Evolutionary conservation across 1,140 invertebrate species (phyloP).

Genomic region (Achatina immaculata): DNA sequence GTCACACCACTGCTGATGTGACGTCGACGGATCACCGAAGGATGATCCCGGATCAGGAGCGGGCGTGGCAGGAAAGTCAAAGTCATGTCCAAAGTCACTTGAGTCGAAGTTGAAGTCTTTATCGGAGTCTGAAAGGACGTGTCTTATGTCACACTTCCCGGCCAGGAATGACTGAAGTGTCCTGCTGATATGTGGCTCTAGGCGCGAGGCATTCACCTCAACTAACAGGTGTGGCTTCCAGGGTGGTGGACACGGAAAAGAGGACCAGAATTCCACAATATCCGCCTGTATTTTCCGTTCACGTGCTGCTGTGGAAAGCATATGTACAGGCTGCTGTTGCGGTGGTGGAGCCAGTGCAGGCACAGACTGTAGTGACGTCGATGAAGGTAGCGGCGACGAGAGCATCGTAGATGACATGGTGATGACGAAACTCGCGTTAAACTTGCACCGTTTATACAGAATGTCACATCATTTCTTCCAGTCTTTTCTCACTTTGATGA

Average conservation of each 20-base stretch:
- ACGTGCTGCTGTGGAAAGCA: background rate
- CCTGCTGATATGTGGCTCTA: slow-evolving; percentile 12
- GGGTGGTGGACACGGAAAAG: slow-evolving; percentile 46
- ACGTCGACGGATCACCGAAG: background rate
- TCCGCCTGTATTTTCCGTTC: slow-evolving; percentile 8
- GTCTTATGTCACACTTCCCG: slow-evolving; percentile 27
- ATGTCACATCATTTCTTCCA: too few species aligned
- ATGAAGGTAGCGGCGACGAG: background rate
- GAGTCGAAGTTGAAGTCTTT: background rate
- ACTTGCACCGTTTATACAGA: too few species aligned
- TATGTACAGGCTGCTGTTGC: background rate
- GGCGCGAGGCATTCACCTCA: slow-evolving; percentile 14
- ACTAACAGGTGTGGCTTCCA: slow-evolving; percentile 38
- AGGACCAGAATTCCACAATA: slow-evolving; percentile 39
- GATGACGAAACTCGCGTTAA: background rate
- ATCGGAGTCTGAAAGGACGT: background rate
- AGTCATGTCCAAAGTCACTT: background rate
- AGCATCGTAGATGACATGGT: background rate
- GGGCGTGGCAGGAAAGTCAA: background rate
- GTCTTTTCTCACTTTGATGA: too few species aligned
- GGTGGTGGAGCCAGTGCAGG: slow-evolving; percentile 14
- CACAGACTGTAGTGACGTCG: too few species aligned
- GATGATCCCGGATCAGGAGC: background rate
- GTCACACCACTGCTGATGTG: slow-evolving; percentile 25
- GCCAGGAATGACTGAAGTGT: slow-evolving; percentile 23